Percentiles rank a stretch among this genome's conserved stretches.
Conservation (phyloP, 2,797 vertebrate genomes). For the Coendou prehensilis region DNA sequence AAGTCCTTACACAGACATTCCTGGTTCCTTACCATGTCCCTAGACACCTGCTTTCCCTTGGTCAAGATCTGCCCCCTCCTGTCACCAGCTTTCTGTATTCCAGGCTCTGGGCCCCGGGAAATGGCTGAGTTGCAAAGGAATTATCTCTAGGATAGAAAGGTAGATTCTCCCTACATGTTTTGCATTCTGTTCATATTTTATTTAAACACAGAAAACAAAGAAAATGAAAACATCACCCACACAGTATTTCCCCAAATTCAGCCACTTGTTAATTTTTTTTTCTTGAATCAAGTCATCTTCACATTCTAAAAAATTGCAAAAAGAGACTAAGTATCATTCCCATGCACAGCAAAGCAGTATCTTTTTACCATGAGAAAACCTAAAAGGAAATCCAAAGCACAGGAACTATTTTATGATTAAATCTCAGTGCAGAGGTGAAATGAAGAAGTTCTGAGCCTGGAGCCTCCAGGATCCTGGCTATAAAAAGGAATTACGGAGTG, state of each 20-base stretch:
- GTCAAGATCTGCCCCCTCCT: background rate
- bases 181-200: background rate
- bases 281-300: background rate
- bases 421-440: background rate
- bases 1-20: fast-evolving
- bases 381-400: too few species aligned
- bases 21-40: fast-evolving
- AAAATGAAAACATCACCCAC: background rate
- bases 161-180: fast-evolving
- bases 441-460: fast-evolving
- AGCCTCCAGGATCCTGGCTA: too few species aligned
- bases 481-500: fast-evolving
- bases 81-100: background rate
- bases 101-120: background rate
- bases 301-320: background rate
- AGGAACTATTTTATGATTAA: too few species aligned
- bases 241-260: too few species aligned
- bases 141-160: background rate
- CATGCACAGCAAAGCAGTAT: fast-evolving
- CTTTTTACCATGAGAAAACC: background rate
- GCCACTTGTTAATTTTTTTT: background rate
- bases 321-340: background rate
- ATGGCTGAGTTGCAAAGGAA: background rate
- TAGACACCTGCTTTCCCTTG: fast-evolving
- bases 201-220: background rate